These are phyloP conservation scores for Zeuzera pyrina DNA, from an alignment of 2,888 invertebrate species.

Conservation along the genomic window DNA sequence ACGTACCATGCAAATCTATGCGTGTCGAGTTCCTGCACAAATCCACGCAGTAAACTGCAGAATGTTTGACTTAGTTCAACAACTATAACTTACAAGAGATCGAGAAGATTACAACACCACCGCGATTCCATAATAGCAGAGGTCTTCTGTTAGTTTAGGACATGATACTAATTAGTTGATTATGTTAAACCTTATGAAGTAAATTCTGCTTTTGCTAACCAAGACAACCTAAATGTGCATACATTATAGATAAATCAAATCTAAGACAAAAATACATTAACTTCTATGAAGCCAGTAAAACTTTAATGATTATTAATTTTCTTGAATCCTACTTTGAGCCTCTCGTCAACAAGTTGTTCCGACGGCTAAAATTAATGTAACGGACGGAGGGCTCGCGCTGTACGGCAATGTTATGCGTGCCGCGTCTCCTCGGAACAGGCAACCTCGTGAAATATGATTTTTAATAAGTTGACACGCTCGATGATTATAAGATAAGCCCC, in stretches of 20 bases:
- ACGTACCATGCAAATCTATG: conserved; percentile 12
- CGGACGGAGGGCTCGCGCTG: conserved; percentile 12
- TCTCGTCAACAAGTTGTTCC: conserved; percentile 33
- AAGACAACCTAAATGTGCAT: not conserved
- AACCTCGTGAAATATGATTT: conserved; percentile 70
- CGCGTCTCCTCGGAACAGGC: conserved; percentile 36
- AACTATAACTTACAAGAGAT: conserved; percentile 61
- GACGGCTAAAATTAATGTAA: conserved; percentile 39
- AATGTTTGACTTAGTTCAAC: conserved; percentile 54
- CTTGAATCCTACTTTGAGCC: conserved; percentile 26
- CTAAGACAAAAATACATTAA: too few relatives aligned
- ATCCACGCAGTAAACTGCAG: conserved; percentile 16
- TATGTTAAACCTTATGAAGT: conserved; percentile 26
- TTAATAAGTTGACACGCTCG: conserved; percentile 73
- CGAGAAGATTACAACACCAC: conserved; percentile 58
- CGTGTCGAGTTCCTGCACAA: too few relatives aligned
- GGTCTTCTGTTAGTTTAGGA: conserved; percentile 60
- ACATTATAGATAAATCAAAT: not conserved
- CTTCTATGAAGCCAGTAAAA: too few relatives aligned
- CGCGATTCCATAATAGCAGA: conserved; percentile 37
- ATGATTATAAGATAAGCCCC: conserved; percentile 73
- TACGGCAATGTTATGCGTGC: conserved; percentile 39
- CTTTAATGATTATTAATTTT: conserved; percentile 24
- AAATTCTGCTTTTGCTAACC: conserved; percentile 4
- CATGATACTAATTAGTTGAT: conserved; percentile 46